phyloP scores from a whole-genome alignment of 53 echinoderm and acorn worm species.

The Echinarachnius parma region DNA sequence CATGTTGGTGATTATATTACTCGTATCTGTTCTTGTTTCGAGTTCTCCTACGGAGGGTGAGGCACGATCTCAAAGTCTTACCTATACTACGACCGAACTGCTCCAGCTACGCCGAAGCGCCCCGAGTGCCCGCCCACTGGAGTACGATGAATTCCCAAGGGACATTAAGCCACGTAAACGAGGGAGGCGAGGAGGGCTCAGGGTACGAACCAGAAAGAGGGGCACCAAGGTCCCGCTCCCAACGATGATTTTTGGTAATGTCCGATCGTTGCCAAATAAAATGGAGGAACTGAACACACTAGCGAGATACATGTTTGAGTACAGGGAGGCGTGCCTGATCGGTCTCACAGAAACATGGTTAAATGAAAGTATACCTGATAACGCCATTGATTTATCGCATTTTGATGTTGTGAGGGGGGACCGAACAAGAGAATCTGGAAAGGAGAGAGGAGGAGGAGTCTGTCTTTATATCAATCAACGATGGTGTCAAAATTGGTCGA shows the following conservation, averaged over 20 bases:
- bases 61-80: background rate
- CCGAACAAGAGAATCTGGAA: conserved; percentile 43
- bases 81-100: conserved; percentile 22
- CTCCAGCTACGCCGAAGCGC: conserved; percentile 13
- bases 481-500: conserved; percentile 46
- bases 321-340: conserved; percentile 50
- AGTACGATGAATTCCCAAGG: conserved; percentile 11
- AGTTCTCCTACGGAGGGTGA: background rate
- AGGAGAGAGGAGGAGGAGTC: conserved; percentile 38
- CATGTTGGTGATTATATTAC: too few species aligned
- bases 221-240: conserved; percentile 49
- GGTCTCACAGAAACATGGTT: conserved; percentile 70
- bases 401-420: conserved; percentile 51
- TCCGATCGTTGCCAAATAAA: conserved; percentile 57
- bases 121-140: background rate
- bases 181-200: conserved; percentile 54
- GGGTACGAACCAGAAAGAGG: conserved; percentile 41
- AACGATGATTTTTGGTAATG: conserved; percentile 51
- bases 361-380: conserved; percentile 36
- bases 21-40: too few species aligned
- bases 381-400: conserved; percentile 41
- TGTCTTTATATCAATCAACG: conserved; percentile 50
- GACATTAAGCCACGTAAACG: conserved; percentile 53
- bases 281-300: conserved; percentile 59
- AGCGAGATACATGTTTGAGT: conserved; percentile 58